Evolutionary conservation across 1,140 invertebrate genomes (phyloP).

Genomic region (Drosophila takahashii): DNA sequence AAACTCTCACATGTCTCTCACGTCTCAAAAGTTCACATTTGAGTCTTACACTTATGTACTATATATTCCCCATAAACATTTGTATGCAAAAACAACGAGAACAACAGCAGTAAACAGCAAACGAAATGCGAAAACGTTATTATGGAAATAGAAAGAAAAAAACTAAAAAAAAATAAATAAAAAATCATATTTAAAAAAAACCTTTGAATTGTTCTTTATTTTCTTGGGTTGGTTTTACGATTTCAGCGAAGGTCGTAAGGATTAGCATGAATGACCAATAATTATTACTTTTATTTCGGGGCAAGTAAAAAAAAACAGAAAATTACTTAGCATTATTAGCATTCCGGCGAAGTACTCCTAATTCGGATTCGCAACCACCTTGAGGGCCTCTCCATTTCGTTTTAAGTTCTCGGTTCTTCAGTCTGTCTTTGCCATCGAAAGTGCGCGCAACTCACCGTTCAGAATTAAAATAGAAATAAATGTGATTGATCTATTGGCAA

Average conservation of each 20-base stretch:
- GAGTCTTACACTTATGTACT: conserved; percentile 59
- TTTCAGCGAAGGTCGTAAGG: conserved; percentile 37
- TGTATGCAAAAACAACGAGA: conserved; percentile 38
- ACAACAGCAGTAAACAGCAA: conserved; percentile 54
- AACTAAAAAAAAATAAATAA: conserved; percentile 72
- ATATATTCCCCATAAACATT: conserved; percentile 69
- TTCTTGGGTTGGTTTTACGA: conserved; percentile 19
- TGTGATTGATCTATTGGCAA: conserved; percentile 10
- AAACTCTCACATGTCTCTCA: conserved; percentile 80
- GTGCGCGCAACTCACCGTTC: conserved; percentile 51
- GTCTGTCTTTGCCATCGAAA: conserved; percentile 46
- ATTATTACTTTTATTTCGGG: conserved; percentile 36
- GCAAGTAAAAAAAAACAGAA: neutral
- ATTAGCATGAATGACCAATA: conserved; percentile 49
- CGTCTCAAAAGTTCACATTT: conserved; percentile 66
- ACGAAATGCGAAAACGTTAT: conserved; percentile 74
- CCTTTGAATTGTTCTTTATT: neutral
- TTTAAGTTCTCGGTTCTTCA: conserved; percentile 44
- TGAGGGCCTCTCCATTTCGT: conserved; percentile 31
- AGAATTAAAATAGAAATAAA: conserved; percentile 20
- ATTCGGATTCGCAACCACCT: conserved; percentile 39
- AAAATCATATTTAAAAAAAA: conserved; percentile 78
- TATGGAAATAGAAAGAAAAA: conserved; percentile 76
- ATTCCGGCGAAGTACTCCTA: conserved; percentile 45
- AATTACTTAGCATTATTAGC: conserved; percentile 66